Evolutionary conservation across 2,888 invertebrate genomes (phyloP).

Genomic region (Maniola hyperantus): DNA sequence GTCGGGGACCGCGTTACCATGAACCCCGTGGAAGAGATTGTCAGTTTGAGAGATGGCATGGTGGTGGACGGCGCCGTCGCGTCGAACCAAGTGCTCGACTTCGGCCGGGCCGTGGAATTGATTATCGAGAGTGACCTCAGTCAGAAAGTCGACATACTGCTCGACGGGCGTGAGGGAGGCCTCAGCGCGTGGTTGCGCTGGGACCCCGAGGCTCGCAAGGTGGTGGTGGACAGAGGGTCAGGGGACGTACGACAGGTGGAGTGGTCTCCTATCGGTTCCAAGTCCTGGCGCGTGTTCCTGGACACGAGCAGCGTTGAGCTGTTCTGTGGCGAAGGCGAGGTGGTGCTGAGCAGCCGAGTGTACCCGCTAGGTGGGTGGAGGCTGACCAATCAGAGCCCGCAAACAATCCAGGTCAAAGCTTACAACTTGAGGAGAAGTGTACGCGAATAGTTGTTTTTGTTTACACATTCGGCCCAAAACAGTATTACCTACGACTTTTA

Average conservation of each 20-base stretch:
- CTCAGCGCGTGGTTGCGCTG: conserved; percentile 54
- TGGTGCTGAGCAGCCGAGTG: conserved; percentile 70
- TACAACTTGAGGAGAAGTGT: conserved; percentile 62
- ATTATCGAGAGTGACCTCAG: conserved; percentile 55
- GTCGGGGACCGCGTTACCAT: conserved; percentile 58
- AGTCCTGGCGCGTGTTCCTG: conserved; percentile 64
- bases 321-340: conserved; percentile 76
- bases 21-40: conserved; percentile 63
- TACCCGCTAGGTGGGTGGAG: conserved; percentile 67
- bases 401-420: conserved; percentile 55
- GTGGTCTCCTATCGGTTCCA: conserved; percentile 59
- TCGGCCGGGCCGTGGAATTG: conserved; percentile 64
- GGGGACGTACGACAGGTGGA: conserved; percentile 68
- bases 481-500: neutral
- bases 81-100: conserved; percentile 45
- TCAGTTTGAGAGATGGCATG: conserved; percentile 51
- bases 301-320: conserved; percentile 72
- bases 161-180: conserved; percentile 63
- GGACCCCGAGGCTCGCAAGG: conserved; percentile 58
- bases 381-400: conserved; percentile 60
- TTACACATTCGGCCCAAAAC: neutral
- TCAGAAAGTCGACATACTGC: conserved; percentile 53
- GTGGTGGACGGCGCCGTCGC: conserved; percentile 49
- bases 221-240: conserved; percentile 59
- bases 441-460: conserved; percentile 42